Percentiles rank a stretch among this genome's conserved stretches.
Conservation (phyloP, 2,113 vertebrate species). For the Progne subis region DNA sequence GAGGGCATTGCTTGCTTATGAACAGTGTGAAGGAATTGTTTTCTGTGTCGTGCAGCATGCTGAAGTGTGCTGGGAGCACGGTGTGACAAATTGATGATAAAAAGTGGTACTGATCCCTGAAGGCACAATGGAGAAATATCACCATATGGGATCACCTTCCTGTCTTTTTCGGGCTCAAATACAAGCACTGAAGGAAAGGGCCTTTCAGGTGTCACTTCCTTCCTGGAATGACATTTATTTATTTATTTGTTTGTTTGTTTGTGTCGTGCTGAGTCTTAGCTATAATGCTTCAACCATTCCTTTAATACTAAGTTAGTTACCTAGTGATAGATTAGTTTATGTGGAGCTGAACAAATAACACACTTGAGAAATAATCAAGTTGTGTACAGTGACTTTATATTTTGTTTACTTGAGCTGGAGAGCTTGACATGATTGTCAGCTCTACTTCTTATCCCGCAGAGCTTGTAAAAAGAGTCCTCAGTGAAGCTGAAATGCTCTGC, state of each 20-base stretch:
- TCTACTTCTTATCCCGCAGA: not conserved
- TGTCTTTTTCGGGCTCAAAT: no score
- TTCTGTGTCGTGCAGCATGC: not conserved
- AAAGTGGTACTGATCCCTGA: not conserved
- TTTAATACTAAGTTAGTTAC: not conserved
- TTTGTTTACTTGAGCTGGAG: not conserved
- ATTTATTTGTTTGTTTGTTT: not conserved
- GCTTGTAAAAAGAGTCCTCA: not conserved
- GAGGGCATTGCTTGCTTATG: not conserved
- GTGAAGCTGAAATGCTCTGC: not conserved
- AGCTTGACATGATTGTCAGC: not conserved
- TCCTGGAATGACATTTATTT: accelerated
- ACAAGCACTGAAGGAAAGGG: not conserved
- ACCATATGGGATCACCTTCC: not conserved
- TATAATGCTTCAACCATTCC: not conserved
- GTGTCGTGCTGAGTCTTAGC: accelerated
- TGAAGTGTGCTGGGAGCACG: not conserved
- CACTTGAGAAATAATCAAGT: not conserved
- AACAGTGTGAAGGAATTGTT: accelerated
- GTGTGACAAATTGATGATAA: not conserved
- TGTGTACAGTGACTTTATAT: not conserved
- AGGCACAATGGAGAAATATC: not conserved
- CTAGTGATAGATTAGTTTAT: not conserved
- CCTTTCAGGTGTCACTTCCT: not conserved
- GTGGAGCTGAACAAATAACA: not conserved